Evolutionary conservation across 1,140 invertebrate species (phyloP), one percentile per base, ranked within the genome.

Genomic region (Euglossa dilemma): DNA sequence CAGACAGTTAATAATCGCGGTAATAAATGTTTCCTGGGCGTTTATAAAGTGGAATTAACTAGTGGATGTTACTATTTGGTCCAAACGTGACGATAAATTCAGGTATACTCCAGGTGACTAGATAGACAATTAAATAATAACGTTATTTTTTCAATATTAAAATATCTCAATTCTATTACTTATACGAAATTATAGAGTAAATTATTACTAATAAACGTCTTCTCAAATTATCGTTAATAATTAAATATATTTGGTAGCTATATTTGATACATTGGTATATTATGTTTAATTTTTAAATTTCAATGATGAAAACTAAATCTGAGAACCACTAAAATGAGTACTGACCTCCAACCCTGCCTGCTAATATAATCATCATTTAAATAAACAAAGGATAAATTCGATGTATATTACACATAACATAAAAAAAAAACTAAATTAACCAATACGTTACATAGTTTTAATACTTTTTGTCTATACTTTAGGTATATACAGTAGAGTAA

Each of bases 351-450:
- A 72, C 80, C 75, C 43, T 57, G 43, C 9, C 2, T 20, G 45
- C 7, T 56, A 6, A 47, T 57, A 84, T 80, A 67, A 16, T 28
- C 43, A 47, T 56, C 54, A 18, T 63, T 83, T 66, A 66, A 47
- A 50, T 36, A 43, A 69, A 52, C 11, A 50, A 45, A n/a, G 23
- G 59, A 86, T 36, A 18, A 59, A 54, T 70, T 23, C 23, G 23
- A 70, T 59, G 18, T 43, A 61, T 71, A 78, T 50, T 66, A 16
- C 52, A 23, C 12, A 54, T 67, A n/a, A n/a, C 1, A 70, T 36
- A 7, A 12, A 28, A 7, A 12, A 28, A 28, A 61, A 23, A 11
- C 14, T 64, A 52, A 59, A 63, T 14, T 1, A 11, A 56, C 57
- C 47, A 78, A 25, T 57, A 2, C 20, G 45, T 47, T 79, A 20